Percentiles rank a stretch among this genome's conserved stretches.
Conservation (phyloP, 2,888 invertebrate genomes). For the Dorcus parallelipipedus region DNA sequence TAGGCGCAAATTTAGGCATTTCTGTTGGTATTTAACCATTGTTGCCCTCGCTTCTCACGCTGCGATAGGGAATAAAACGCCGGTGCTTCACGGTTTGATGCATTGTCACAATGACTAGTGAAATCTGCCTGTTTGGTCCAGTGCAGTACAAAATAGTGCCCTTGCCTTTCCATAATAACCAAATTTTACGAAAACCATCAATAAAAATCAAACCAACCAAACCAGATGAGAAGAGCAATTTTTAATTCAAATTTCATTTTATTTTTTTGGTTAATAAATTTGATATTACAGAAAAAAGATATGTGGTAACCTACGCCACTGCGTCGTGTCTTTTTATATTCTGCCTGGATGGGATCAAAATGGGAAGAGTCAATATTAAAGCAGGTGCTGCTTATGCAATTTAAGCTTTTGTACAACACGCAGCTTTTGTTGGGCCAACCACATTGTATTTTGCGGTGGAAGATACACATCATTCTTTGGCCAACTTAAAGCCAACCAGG, state of each 20-base stretch:
- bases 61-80: slow-evolving; percentile 32
- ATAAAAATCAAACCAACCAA: too few relatives aligned
- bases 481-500: too few relatives aligned
- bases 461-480: too few relatives aligned
- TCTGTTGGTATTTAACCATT: slow-evolving; percentile 37
- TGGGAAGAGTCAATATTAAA: slow-evolving; percentile 30
- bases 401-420: background rate
- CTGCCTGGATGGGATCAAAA: too few relatives aligned
- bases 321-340: too few relatives aligned
- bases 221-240: too few relatives aligned
- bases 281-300: too few relatives aligned
- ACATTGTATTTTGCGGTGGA: background rate
- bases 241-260: too few relatives aligned
- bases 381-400: slow-evolving; percentile 30
- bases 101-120: slow-evolving; percentile 18
- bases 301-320: too few relatives aligned
- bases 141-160: slow-evolving; percentile 5
- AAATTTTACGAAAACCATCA: too few relatives aligned
- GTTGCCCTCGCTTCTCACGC: slow-evolving; percentile 27
- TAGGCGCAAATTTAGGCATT: slow-evolving; percentile 38
- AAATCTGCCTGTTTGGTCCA: slow-evolving; percentile 25
- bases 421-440: slow-evolving; percentile 1
- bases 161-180: too few relatives aligned
- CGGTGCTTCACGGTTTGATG: slow-evolving; percentile 32
- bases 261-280: too few relatives aligned